Evolutionary conservation across 2,888 invertebrate genomes (phyloP), one percentile per base, ranked within the genome.

Genomic region (Liodrosophila aerea): DNA sequence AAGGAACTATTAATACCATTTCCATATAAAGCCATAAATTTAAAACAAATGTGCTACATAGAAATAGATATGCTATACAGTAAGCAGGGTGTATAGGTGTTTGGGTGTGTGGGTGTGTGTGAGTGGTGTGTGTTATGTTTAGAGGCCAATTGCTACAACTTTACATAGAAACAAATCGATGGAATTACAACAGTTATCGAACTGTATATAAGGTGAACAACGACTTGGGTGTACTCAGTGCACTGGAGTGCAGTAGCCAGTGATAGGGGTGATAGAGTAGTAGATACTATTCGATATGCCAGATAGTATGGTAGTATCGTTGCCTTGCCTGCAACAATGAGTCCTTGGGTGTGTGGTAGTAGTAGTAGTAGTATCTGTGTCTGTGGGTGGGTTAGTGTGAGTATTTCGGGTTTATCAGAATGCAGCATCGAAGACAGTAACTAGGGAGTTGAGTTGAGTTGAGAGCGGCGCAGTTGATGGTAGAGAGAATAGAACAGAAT

Each of bases 391-490:
- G 50, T 31, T 16, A n/a, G 36, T 34, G 34, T 22, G 16, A 11
- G 22, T 22, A 41, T 36, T 40, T 31, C 39, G 15, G 45, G 7
- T 18, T 65, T 11, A 33, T 86, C 63, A 84, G 64, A 86, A 85
- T 60, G 82, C 82, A 53, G 62, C 78, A 52, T 78, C 84, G 66
- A 80, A 78, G 69, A 76, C 57, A 54, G 66, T 85, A 45, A 73
- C 80, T 86, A 64, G 58, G 37, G 44, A 43, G 36, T 45, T 22
- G 7, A 34, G 49, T 9, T 29, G 29, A 9, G 16, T 12, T 39
- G 22, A 11, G 46, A 44, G 47, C 68, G 45, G 43, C 50, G 51
- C 53, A 33, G 31, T 56, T 47, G 68, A 22, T 22, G 22, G 37
- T 46, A 22, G 51, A 67, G 56, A 66, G 61, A 76, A 80, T 44